Conservation (phyloP, 2,113 vertebrate species). For the Ochotona princeps region DNA sequence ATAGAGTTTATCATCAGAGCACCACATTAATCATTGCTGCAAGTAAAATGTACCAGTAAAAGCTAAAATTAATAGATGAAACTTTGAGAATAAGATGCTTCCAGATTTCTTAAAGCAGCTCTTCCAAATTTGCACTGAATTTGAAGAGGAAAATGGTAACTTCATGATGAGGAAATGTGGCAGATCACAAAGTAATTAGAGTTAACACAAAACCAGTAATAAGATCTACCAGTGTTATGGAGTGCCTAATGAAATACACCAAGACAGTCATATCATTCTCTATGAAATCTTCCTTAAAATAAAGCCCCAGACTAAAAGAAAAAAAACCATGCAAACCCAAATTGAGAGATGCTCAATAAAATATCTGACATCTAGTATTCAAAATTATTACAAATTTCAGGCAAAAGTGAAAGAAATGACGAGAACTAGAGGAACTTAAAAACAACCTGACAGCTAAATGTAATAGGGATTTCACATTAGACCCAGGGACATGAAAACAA, state of each 20-base stretch:
- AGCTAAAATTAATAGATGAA: neutral
- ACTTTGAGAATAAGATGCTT: neutral
- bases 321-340: neutral
- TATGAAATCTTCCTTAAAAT: neutral
- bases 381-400: neutral
- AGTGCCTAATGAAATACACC: neutral
- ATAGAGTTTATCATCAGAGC: neutral
- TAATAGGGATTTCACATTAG: neutral
- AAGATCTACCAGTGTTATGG: neutral
- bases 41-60: neutral
- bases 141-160: neutral
- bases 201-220: neutral
- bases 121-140: neutral
- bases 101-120: neutral
- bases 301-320: neutral
- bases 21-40: neutral
- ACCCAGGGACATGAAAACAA: neutral
- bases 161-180: neutral
- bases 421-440: neutral
- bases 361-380: neutral
- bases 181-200: neutral
- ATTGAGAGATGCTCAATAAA: neutral
- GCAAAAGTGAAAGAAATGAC: neutral
- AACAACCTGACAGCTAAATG: neutral
- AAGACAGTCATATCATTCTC: neutral